These are phyloP conservation scores for Corythornis madagascariensis DNA, from an alignment of 2,113 vertebrate species.

Conservation along the genomic window DNA sequence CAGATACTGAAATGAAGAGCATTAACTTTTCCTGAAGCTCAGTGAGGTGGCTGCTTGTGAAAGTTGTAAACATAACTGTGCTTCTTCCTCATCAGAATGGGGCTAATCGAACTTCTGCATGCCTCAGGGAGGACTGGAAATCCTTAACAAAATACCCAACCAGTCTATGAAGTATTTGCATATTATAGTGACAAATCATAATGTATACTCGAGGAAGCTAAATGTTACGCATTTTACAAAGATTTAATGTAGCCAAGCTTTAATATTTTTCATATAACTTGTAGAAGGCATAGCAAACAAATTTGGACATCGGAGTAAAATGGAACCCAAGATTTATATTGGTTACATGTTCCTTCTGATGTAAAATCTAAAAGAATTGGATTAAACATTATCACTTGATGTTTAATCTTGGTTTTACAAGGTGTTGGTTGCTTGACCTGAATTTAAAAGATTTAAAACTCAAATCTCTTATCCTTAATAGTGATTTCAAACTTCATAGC, in stretches of 20 bases:
- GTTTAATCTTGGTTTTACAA: conserved; percentile 70
- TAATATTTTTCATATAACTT: background rate
- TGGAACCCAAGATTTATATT: background rate
- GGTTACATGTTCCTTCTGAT: background rate
- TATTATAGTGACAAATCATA: background rate
- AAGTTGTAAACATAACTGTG: background rate
- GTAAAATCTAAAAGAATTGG: conserved; percentile 55
- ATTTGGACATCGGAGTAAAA: background rate
- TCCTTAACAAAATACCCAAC: background rate
- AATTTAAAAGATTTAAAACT: conserved; percentile 63
- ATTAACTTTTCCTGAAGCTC: background rate
- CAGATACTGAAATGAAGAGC: background rate
- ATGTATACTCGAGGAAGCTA: background rate
- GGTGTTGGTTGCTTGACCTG: conserved; percentile 48
- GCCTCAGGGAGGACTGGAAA: background rate
- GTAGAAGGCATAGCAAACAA: background rate
- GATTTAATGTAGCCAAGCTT: background rate
- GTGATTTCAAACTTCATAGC: conserved; percentile 6
- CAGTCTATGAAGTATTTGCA: background rate
- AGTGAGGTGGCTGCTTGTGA: background rate
- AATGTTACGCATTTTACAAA: background rate
- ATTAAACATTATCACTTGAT: conserved; percentile 64
- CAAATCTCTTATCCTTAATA: conserved; percentile 40
- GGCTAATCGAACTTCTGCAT: background rate
- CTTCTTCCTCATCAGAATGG: background rate